Conservation (phyloP, 2,888 invertebrate genomes). For the Athalia circularis region DNA sequence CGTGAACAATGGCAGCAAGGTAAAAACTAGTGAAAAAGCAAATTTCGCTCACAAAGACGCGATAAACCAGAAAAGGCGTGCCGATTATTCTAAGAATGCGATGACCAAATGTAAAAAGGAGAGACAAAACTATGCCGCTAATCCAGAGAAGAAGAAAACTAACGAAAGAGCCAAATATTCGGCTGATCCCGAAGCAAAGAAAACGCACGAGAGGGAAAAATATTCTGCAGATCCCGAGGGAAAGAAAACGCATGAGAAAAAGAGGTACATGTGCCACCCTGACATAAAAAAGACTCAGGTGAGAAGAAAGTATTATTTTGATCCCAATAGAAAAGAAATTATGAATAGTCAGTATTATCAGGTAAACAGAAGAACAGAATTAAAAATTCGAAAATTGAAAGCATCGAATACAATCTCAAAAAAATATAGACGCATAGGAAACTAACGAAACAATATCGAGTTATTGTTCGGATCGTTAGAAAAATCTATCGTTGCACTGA, state of each 20-base stretch:
- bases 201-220: background rate
- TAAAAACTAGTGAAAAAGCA: background rate
- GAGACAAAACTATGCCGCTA: background rate
- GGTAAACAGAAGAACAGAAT: background rate
- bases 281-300: too few relatives aligned
- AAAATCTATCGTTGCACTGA: background rate
- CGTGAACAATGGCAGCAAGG: background rate
- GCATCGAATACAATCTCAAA: background rate
- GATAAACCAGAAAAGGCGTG: conserved; percentile 1
- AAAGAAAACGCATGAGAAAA: background rate
- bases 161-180: background rate
- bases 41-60: background rate
- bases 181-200: background rate
- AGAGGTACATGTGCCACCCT: too few relatives aligned
- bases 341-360: background rate
- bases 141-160: background rate
- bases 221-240: background rate
- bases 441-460: background rate
- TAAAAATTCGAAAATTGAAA: background rate
- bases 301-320: too few relatives aligned
- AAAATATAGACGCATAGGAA: background rate
- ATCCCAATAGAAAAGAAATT: background rate
- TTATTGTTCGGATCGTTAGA: conserved; percentile 10
- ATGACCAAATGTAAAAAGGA: background rate
- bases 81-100: background rate